These are phyloP conservation scores for Eumeta japonica DNA, from an alignment of 1,140 invertebrate genomes.

Conservation along the genomic window DNA sequence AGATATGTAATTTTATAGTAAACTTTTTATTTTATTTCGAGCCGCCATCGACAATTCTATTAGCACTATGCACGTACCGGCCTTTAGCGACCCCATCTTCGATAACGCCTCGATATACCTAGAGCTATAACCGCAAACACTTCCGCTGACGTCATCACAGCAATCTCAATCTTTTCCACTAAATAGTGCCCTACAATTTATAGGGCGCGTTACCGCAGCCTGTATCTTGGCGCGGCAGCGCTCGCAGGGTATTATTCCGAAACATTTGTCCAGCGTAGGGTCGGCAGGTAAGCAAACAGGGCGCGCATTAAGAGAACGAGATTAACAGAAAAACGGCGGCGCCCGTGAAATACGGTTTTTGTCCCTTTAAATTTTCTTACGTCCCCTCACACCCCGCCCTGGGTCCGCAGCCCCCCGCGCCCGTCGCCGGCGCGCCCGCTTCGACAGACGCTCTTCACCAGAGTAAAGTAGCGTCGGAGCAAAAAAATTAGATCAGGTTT, in stretches of 20 bases:
- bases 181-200: too few relatives aligned
- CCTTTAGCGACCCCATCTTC: too few relatives aligned
- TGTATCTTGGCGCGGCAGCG: too few relatives aligned
- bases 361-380: slow-evolving; percentile 51
- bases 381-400: slow-evolving; percentile 18
- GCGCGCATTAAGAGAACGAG: slow-evolving; percentile 52
- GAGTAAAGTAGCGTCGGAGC: slow-evolving; percentile 29
- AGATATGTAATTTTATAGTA: too few relatives aligned
- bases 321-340: slow-evolving; percentile 44
- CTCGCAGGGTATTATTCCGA: slow-evolving; percentile 1
- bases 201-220: too few relatives aligned
- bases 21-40: too few relatives aligned
- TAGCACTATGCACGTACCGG: too few relatives aligned
- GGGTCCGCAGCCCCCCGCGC: slow-evolving; percentile 28
- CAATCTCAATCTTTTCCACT: too few relatives aligned
- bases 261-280: slow-evolving; percentile 20
- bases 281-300: slow-evolving; percentile 50
- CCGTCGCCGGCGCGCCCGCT: slow-evolving; percentile 39
- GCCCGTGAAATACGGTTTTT: slow-evolving; percentile 12
- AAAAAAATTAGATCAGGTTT: slow-evolving; percentile 18
- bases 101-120: too few relatives aligned
- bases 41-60: too few relatives aligned
- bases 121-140: too few relatives aligned
- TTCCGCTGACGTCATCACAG: too few relatives aligned
- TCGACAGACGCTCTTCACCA: neutral